A percentile compares a stretch with the other conserved stretches of the same genome.
phyloP scores from a whole-genome alignment of 2,888 invertebrate genomes.

The Marronus borbonicus region DNA sequence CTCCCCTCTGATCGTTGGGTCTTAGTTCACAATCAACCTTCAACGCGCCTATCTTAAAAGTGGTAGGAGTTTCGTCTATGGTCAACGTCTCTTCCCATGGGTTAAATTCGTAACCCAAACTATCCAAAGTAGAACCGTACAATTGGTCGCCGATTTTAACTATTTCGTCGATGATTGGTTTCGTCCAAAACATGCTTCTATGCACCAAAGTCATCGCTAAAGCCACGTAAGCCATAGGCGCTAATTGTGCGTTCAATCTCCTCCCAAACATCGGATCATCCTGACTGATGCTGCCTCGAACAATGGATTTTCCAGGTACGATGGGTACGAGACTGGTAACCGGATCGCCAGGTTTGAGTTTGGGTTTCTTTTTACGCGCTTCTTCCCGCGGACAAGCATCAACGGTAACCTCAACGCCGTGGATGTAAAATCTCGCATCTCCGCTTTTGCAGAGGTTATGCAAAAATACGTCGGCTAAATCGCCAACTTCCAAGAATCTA shows the following conservation, averaged over 20 bases:
- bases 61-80: conserved; percentile 67
- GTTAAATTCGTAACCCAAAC: conserved; percentile 73
- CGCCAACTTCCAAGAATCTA: conserved; percentile 63
- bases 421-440: conserved; percentile 63
- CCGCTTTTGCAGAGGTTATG: conserved; percentile 64
- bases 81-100: conserved; percentile 74
- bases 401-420: conserved; percentile 58
- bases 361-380: conserved; percentile 54
- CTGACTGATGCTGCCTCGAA: conserved; percentile 71
- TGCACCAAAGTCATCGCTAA: conserved; percentile 76
- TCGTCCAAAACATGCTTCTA: conserved; percentile 75
- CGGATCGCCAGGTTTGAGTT: conserved; percentile 53
- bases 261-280: conserved; percentile 73
- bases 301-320: conserved; percentile 63
- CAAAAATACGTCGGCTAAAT: conserved; percentile 62
- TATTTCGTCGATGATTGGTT: conserved; percentile 74
- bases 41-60: conserved; percentile 70
- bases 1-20: conserved; percentile 70
- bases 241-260: conserved; percentile 72
- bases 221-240: conserved; percentile 74
- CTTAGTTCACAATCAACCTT: conserved; percentile 69
- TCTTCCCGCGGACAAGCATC: conserved; percentile 60
- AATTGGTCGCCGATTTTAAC: conserved; percentile 72
- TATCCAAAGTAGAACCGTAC: conserved; percentile 71
- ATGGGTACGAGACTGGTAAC: conserved; percentile 54